Evolutionary conservation across 92 coral and sea anemone genomes (phyloP).

Genomic region (Pocillopora meandrina): DNA sequence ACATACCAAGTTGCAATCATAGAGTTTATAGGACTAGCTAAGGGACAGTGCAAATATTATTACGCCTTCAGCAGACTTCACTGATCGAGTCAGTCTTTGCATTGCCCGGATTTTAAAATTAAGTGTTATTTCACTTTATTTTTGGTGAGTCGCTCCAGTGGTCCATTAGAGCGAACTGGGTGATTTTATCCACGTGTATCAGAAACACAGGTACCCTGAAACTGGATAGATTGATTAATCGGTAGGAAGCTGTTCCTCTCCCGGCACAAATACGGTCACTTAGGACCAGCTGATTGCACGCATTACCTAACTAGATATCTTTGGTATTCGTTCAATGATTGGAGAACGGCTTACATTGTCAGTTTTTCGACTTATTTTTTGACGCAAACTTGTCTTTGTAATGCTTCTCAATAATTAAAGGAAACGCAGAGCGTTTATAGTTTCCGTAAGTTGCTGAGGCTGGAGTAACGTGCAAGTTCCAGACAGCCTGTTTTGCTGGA

Average conservation of each 20-base stretch:
- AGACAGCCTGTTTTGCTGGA: too few relatives aligned
- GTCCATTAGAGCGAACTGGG: background rate
- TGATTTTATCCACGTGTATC: slow-evolving; percentile 19
- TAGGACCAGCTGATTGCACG: too few relatives aligned
- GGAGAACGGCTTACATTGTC: background rate
- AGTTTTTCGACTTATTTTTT: background rate
- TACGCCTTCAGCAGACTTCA: background rate
- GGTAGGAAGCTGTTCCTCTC: background rate
- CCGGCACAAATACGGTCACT: too few relatives aligned
- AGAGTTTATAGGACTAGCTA: too few relatives aligned
- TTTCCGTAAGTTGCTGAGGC: too few relatives aligned
- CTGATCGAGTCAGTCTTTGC: background rate
- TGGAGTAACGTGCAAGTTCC: too few relatives aligned
- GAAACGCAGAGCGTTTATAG: background rate
- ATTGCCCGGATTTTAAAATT: background rate
- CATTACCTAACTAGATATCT: too few relatives aligned
- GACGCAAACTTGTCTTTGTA: background rate
- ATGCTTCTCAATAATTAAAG: slow-evolving; percentile 7
- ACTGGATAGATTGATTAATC: background rate
- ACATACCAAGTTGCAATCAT: too few relatives aligned
- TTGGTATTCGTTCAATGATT: background rate
- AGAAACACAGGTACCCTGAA: slow-evolving; percentile 33
- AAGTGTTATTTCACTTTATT: background rate
- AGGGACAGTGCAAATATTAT: too few relatives aligned
- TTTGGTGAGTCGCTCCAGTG: slow-evolving; percentile 7